These are phyloP conservation scores for Tetranychus truncatus DNA, from an alignment of 2,888 invertebrate species.

Conservation along the genomic window DNA sequence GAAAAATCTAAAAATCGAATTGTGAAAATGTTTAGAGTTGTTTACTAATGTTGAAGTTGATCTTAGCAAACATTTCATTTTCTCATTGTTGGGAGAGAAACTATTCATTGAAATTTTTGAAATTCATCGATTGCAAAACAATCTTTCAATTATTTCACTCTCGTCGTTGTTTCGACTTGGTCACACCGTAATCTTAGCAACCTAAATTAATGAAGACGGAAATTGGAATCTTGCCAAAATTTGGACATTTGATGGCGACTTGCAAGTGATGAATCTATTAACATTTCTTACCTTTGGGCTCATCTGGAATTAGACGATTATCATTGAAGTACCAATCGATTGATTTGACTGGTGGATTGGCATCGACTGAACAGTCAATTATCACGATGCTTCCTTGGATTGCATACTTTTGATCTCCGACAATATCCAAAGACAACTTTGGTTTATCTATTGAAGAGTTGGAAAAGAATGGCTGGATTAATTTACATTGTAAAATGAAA, in stretches of 20 bases:
- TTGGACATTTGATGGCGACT: background rate
- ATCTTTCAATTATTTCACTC: too few relatives aligned
- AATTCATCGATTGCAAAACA: too few relatives aligned
- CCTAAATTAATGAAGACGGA: background rate
- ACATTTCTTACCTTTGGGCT: background rate
- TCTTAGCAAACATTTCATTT: too few relatives aligned
- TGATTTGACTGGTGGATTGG: background rate
- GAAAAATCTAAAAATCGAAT: too few relatives aligned
- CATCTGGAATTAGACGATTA: background rate
- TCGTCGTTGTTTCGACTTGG: too few relatives aligned
- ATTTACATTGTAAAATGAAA: too few relatives aligned
- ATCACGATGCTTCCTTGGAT: background rate
- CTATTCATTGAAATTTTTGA: too few relatives aligned
- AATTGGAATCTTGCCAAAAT: background rate
- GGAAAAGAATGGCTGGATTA: too few relatives aligned
- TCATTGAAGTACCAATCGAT: constrained; percentile 5
- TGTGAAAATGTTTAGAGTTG: too few relatives aligned
- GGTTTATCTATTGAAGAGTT: too few relatives aligned
- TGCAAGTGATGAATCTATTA: background rate
- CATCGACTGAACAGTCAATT: background rate
- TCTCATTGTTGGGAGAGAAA: too few relatives aligned
- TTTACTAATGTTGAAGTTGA: too few relatives aligned
- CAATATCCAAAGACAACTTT: background rate
- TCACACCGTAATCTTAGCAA: background rate
- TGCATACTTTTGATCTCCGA: background rate